These are phyloP conservation scores for Protodeltote pygarga DNA, from an alignment of 2,888 invertebrate species.

Conservation along the genomic window DNA sequence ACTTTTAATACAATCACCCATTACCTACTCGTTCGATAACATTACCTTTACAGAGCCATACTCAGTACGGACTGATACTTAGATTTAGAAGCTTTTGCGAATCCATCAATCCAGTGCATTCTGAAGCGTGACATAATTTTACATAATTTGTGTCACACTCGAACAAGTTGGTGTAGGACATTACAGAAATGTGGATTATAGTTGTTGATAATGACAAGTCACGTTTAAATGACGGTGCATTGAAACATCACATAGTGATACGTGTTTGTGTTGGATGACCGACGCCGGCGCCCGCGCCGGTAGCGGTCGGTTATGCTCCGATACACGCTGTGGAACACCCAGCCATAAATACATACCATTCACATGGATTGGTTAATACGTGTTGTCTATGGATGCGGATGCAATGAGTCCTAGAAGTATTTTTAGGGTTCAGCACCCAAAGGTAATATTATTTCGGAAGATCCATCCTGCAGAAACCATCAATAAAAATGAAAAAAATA, in stretches of 20 bases:
- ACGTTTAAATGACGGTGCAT: slow-evolving; percentile 14
- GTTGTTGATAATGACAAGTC: not conserved
- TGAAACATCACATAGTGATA: slow-evolving; percentile 25
- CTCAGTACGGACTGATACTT: no score
- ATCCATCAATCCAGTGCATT: slow-evolving; percentile 2
- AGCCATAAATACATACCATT: no score
- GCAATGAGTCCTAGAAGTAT: no score
- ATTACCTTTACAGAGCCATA: no score
- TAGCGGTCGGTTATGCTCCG: slow-evolving; percentile 35
- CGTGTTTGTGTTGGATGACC: slow-evolving; percentile 16
- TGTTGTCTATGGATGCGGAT: slow-evolving; percentile 3
- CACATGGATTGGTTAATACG: not conserved
- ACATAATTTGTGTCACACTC: slow-evolving; percentile 24
- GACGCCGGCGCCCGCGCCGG: slow-evolving; percentile 22
- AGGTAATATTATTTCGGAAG: no score
- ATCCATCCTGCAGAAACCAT: no score
- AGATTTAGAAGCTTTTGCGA: no score
- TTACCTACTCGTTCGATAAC: no score
- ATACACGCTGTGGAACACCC: slow-evolving; percentile 21
- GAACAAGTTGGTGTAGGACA: slow-evolving; percentile 1
- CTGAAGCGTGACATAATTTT: slow-evolving; percentile 14
- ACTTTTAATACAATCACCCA: no score
- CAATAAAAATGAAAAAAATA: no score
- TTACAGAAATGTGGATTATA: slow-evolving; percentile 4
- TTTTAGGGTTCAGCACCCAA: no score